phyloP scores from a whole-genome alignment of 2,113 vertebrate species.

The Chinchilla lanigera region DNA sequence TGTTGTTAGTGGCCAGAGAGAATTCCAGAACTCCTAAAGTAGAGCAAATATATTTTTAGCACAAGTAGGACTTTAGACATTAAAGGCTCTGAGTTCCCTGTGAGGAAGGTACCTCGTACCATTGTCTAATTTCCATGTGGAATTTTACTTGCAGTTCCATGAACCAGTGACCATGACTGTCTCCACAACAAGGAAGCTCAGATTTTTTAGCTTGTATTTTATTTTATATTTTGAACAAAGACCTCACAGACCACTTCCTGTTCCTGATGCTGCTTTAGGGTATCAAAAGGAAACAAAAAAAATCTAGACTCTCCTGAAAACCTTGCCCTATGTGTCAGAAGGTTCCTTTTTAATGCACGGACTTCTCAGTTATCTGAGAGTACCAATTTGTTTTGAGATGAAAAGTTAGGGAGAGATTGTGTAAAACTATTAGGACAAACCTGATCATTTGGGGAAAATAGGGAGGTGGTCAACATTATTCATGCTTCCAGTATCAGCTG shows the following conservation, averaged over 20 bases:
- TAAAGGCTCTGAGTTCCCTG: not conserved
- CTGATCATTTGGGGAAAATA: not conserved
- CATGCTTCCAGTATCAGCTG: not conserved
- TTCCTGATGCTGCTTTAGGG: not conserved
- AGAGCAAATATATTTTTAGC: constrained; percentile 25
- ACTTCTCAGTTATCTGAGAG: not conserved
- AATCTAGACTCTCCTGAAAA: not conserved
- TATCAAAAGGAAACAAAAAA: not conserved
- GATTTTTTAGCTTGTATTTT: not conserved
- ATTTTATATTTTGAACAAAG: constrained; percentile 40
- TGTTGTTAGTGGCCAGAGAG: constrained; percentile 10
- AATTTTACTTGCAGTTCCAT: not conserved
- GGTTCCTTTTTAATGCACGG: not conserved
- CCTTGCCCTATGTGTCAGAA: not conserved
- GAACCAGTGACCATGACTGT: not conserved
- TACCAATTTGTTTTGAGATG: not conserved
- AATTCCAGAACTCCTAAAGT: constrained; percentile 52
- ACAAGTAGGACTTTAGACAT: not conserved
- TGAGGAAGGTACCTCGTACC: not conserved
- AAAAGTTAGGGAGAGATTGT: not conserved
- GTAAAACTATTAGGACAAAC: not conserved
- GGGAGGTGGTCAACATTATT: not conserved
- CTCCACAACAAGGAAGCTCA: not conserved
- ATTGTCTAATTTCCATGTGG: not conserved
- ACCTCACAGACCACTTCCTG: not conserved